phyloP scores from a whole-genome alignment of 1,140 invertebrate genomes.

The Leptinotarsa texana region DNA sequence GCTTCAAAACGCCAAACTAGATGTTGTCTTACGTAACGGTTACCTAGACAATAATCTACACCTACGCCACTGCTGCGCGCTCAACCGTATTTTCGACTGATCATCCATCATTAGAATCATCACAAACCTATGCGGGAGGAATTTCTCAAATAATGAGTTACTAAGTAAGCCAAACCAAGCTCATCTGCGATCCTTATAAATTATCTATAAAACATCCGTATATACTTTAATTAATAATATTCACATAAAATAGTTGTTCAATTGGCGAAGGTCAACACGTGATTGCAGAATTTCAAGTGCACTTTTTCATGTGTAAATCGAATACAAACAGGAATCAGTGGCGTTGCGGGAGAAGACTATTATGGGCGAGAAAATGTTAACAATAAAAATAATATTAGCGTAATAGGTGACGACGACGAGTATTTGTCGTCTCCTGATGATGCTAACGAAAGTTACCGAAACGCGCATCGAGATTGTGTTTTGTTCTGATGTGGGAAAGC shows the following conservation, averaged over 20 bases:
- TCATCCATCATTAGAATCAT: not conserved
- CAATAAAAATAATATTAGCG: too few relatives aligned
- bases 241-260: not conserved
- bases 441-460: too few relatives aligned
- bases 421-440: too few relatives aligned
- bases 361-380: too few relatives aligned
- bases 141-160: too few relatives aligned
- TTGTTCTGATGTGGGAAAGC: too few relatives aligned
- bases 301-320: conserved; percentile 3
- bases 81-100: not conserved
- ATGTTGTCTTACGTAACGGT: not conserved
- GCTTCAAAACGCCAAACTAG: too few relatives aligned
- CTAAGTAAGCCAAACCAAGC: too few relatives aligned
- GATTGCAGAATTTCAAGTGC: conserved; percentile 2
- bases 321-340: not conserved
- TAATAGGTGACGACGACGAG: too few relatives aligned
- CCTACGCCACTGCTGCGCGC: not conserved
- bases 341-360: not conserved
- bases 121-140: not conserved
- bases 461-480: too few relatives aligned
- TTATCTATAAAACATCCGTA: not conserved
- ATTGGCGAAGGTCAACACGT: not conserved
- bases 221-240: not conserved
- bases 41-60: not conserved
- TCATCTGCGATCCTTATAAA: not conserved